Evolutionary conservation across 2,888 invertebrate species (phyloP), one percentile per base, ranked within the genome.

Genomic region (Mylabris sibirica): DNA sequence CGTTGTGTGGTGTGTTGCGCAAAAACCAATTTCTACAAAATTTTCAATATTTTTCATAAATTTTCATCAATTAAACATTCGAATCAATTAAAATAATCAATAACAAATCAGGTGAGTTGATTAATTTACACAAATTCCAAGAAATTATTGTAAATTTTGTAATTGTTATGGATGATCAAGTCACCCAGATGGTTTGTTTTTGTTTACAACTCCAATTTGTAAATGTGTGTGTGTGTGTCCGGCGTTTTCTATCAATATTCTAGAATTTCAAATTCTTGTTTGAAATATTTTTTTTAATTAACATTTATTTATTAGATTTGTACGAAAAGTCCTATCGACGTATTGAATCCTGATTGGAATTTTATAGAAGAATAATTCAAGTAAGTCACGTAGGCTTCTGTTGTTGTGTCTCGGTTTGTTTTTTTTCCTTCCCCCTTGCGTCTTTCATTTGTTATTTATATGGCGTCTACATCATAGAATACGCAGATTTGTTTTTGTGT

Each of bases 1-100:
- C 70, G 72, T 73, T 77, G 75, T 77, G 75, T 77, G 72, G 77
- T 75, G 77, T 81, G 80, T 82, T 81, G 82, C 80, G 81, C 80
- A 83, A 81, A 82, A 81, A 77, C 73, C 65, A 72, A 72, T 75
- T 77, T 76, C 69, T 61, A 59, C 35, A 71, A 75, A 76, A 74
- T 67, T 73, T 68, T 59, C 24, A 24, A 63, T 44, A 62, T 59
- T 72, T 69, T 66, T 63, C 61, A 61, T 44, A 62, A 61, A 69
- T 69, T 66, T 63, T 59, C 57, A 57, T 64, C 20, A 12, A 35
- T 26, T 41, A 20, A 35, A 49, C 26, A 20, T 70, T 64, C 14
- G 24, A 17, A 53, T 69, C 63, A 68, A 66, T 67, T 68, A 65
- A 71, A 69, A 71, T 69, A 17, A 20, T n/a, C 24, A 26, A 17